Conservation (phyloP, 2,797 vertebrate genomes). For the Synaphobranchus kaupii region DNA sequence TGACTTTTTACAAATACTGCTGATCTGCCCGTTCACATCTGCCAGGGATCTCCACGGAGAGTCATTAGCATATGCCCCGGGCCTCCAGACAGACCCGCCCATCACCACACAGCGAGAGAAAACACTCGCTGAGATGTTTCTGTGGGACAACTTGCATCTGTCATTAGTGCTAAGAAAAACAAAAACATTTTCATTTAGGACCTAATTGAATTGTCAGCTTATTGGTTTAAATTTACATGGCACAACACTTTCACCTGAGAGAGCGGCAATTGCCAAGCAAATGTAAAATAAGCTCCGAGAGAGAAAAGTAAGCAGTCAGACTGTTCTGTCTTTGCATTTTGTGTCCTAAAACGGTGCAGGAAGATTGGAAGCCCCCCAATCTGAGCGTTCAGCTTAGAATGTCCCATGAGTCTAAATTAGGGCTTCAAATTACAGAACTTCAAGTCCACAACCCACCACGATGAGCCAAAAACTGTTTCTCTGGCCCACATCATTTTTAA, state of each 20-base stretch:
- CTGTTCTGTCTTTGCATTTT: neutral
- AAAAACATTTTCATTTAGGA: conserved; percentile 41
- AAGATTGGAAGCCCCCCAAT: neutral
- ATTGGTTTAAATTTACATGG: neutral
- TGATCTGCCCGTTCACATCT: conserved; percentile 70
- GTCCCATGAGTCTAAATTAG: neutral
- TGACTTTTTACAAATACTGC: conserved; percentile 81
- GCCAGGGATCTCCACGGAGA: conserved; percentile 51
- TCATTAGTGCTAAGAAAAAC: conserved; percentile 56
- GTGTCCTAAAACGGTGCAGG: neutral
- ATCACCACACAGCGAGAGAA: conserved; percentile 40
- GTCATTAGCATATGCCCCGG: conserved; percentile 54
- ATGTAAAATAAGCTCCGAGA: conserved; percentile 7
- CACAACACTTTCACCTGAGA: neutral
- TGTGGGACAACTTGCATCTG: conserved; percentile 48
- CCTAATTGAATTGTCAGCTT: conserved; percentile 2
- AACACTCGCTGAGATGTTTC: conserved; percentile 47
- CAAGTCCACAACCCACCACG: neutral
- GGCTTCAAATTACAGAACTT: neutral
- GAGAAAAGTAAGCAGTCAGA: neutral
- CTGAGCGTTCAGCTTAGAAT: neutral
- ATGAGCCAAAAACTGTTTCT: neutral
- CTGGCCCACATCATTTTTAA: neutral
- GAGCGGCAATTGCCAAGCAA: neutral
- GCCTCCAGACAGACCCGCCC: conserved; percentile 51